phyloP scores from a whole-genome alignment of 2,888 invertebrate species.

The Ophion costatus region DNA sequence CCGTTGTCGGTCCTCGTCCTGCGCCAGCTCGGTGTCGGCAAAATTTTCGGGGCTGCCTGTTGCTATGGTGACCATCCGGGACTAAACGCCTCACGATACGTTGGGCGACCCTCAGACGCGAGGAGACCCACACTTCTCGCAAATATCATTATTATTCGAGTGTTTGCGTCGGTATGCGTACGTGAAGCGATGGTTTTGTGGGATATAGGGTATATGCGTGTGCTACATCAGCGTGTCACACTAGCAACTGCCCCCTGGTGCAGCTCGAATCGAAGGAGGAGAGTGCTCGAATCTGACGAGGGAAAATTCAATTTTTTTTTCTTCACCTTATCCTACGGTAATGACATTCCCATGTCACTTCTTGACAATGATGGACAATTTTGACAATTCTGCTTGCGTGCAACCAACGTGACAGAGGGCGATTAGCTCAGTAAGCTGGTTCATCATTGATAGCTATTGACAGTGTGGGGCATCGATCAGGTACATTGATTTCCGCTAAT shows the following conservation, averaged over 20 bases:
- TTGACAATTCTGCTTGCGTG: not conserved
- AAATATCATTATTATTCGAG: conserved; percentile 70
- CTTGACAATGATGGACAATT: not conserved
- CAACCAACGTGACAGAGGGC: too few relatives aligned
- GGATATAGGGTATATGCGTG: not conserved
- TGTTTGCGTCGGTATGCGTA: conserved; percentile 5
- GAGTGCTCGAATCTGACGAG: not conserved
- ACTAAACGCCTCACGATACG: conserved; percentile 78
- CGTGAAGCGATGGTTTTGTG: not conserved
- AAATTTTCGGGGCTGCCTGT: conserved; percentile 82
- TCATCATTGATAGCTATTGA: too few relatives aligned
- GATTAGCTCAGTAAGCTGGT: too few relatives aligned
- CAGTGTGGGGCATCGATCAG: too few relatives aligned
- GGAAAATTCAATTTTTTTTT: not conserved
- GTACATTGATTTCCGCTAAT: too few relatives aligned
- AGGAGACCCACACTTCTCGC: conserved; percentile 73
- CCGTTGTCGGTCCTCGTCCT: conserved; percentile 31
- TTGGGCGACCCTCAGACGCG: conserved; percentile 67
- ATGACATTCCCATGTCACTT: not conserved
- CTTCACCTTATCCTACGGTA: not conserved
- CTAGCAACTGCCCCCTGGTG: not conserved
- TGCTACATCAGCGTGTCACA: not conserved
- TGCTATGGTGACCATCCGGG: conserved; percentile 83
- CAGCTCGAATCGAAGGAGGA: not conserved
- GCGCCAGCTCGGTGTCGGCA: conserved; percentile 68